Conservation (phyloP, 2,113 vertebrate genomes). For the Rattus norvegicus region GRCr8 NC_086031.1:74014001-74014500, state of each 20-base stretch:
- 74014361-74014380: neutral
- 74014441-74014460: neutral
- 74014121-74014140: neutral
- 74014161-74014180: neutral
- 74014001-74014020: neutral
- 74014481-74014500: no score
- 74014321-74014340: neutral
- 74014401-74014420: neutral
- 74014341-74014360: neutral
- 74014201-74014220: neutral
- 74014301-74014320: neutral
- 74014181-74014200: neutral
- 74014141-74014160: neutral
- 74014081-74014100: neutral
- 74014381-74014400: neutral
- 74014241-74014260: neutral
- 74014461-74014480: neutral
- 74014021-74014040: neutral
- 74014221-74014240: constrained; percentile 18
- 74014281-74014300: neutral
- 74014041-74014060: constrained; percentile 18
- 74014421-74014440: neutral
- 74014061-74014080: constrained; percentile 16
- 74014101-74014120: neutral
- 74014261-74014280: neutral